Evolutionary conservation across 1,140 invertebrate species (phyloP).

Genomic region (Dendroctonus valens): DNA sequence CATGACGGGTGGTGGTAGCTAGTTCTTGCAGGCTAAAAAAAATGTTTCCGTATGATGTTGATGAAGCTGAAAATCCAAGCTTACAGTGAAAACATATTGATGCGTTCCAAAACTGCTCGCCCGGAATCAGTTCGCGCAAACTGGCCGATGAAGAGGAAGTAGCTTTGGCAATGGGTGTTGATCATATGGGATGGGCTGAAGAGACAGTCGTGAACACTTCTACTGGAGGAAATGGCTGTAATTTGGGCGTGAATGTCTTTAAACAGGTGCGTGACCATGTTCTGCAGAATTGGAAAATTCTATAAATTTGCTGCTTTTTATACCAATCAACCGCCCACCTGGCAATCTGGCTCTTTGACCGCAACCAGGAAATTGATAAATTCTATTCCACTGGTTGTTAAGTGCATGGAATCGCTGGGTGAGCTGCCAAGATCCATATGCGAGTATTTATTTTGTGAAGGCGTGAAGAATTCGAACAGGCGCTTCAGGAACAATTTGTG

Average conservation of each 20-base stretch:
- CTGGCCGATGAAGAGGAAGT: conserved; percentile 90
- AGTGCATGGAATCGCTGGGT: conserved; percentile 56
- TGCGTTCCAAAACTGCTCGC: conserved; percentile 70
- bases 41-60: background rate
- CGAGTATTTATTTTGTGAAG: conserved; percentile 82
- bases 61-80: conserved; percentile 37
- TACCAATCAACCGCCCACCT: conserved; percentile 5
- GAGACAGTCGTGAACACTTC: conserved; percentile 80
- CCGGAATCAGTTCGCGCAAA: conserved; percentile 76
- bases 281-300: background rate
- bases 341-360: conserved; percentile 54
- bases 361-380: conserved; percentile 76
- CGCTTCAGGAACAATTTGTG: conserved; percentile 77
- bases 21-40: conserved; percentile 69
- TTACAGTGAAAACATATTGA: conserved; percentile 74
- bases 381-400: conserved; percentile 72
- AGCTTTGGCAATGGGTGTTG: conserved; percentile 87
- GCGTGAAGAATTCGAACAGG: conserved; percentile 83
- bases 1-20: conserved; percentile 79
- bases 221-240: conserved; percentile 67
- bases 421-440: conserved; percentile 61
- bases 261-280: conserved; percentile 73
- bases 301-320: too few species aligned
- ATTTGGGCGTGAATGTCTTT: conserved; percentile 77
- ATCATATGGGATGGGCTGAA: conserved; percentile 86